A percentile compares a stretch with the other conserved stretches of the same genome.
Evolutionary conservation across 2,888 invertebrate species (phyloP).

Genomic region (Gibbula magus): DNA sequence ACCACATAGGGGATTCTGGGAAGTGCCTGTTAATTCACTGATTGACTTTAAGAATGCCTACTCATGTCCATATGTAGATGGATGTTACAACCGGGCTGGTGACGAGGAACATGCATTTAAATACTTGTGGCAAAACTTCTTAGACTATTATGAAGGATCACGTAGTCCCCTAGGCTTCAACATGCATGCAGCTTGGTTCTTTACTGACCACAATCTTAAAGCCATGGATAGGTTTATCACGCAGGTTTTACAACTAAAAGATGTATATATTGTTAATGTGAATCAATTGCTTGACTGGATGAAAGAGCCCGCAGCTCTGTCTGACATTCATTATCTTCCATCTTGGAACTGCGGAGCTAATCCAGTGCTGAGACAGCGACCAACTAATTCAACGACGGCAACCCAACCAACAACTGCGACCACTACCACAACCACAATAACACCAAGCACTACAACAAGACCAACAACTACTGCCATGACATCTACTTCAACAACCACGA

Average conservation of each 20-base stretch:
- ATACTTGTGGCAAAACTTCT: constrained; percentile 86
- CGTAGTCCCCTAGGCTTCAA: constrained; percentile 87
- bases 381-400: neutral
- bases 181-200: constrained; percentile 88
- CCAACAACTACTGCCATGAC: too few relatives aligned
- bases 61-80: constrained; percentile 61
- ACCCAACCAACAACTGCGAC: constrained; percentile 24
- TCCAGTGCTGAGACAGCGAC: neutral
- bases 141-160: constrained; percentile 81
- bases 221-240: constrained; percentile 59
- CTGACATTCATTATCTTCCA: constrained; percentile 41
- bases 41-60: constrained; percentile 54
- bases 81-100: constrained; percentile 51
- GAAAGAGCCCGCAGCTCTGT: constrained; percentile 49
- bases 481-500: constrained; percentile 24
- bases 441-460: constrained; percentile 2
- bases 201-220: constrained; percentile 76
- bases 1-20: constrained; percentile 51
- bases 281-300: constrained; percentile 60
- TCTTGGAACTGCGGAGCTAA: constrained; percentile 47
- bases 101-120: constrained; percentile 55
- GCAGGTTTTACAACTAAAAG: constrained; percentile 44
- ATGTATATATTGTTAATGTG: constrained; percentile 57
- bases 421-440: constrained; percentile 26
- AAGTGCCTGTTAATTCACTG: constrained; percentile 56